Base-by-base conservation (phyloP, 1,140 invertebrate species). In the Macrobrachium rosenbergii region DNA sequence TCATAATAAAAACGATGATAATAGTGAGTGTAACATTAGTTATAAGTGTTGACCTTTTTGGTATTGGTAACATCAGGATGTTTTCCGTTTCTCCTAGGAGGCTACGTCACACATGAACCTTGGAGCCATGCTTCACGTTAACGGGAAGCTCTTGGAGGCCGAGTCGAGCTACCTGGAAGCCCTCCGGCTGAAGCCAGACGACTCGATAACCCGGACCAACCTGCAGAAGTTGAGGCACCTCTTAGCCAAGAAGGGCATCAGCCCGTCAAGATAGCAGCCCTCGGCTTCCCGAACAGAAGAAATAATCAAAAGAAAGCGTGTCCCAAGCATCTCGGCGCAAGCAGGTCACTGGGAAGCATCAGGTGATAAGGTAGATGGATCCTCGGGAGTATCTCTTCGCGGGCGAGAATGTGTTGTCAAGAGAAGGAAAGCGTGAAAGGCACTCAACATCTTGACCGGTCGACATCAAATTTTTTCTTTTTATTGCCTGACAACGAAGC, bases 91-190 rank as follows among this genome's bases (percentile, higher is more conserved):
- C 73, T 63, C 79, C 28, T 83, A 94, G 91, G 96, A 98, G 90
- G 95, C 97, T 0, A 94, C 96, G 83, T 96, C 96, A 77, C 97
- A 98, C 92, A 98, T 98, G 91, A 99, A 99, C 92, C 92, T 99
- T 52, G 98, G 98, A 21, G 97, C 97, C 60, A 99, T 99, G 91
- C 93, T 98, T 45, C 97, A 99, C 92, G 93, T 98, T 75, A 97
- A 98, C 92, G 96, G 96, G 16, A 98, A 98, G 92, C 95, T 97
- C 82, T 92, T 93, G n/a, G 96, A 98, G 91, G 98, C 98, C 0
- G 96, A 96, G 58, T 92, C 94, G 7, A 95, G 96, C 79, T 99
- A 99, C 92, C 93, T 95, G 88, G 94, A 95, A 90, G 97, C 97
- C 0, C 93, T 98, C 69, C 69, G 85, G n/a, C 79, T 90, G 63